These are phyloP conservation scores for Thinocorus orbignyianus DNA, from an alignment of 2,113 vertebrate species.

Conservation along the genomic window DNA sequence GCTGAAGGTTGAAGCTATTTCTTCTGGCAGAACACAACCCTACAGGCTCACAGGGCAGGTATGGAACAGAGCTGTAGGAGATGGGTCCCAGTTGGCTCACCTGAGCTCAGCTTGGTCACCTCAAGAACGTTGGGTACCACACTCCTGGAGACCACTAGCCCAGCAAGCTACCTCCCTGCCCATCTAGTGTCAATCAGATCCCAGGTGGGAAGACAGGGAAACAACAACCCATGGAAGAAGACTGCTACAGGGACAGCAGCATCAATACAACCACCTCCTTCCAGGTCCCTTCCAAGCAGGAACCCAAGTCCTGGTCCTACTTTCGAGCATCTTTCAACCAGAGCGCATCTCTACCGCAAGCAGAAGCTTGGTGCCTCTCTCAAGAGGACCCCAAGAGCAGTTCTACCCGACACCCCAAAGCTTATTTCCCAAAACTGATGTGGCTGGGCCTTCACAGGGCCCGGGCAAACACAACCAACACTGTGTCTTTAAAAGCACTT, in stretches of 20 bases:
- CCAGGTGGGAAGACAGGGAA: neutral
- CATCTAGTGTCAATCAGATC: accelerated
- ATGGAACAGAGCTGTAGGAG: neutral
- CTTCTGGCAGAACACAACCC: neutral
- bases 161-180: neutral
- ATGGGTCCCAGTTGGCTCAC: neutral
- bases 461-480: constrained; percentile 40
- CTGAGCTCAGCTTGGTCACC: neutral
- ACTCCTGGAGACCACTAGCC: neutral
- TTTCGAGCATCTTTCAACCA: neutral
- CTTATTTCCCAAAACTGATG: neutral
- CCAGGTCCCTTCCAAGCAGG: neutral
- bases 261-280: neutral
- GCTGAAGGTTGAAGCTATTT: neutral
- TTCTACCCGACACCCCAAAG: neutral
- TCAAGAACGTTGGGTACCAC: accelerated
- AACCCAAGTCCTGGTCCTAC: neutral
- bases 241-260: accelerated
- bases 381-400: neutral
- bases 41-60: neutral
- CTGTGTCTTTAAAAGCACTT: constrained; percentile 82
- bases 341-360: neutral
- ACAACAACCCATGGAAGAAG: neutral
- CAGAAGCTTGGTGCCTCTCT: neutral
- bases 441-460: constrained; percentile 4